Conservation (phyloP, 2,888 invertebrate genomes). For the Agonopterix alstromeriana region DNA sequence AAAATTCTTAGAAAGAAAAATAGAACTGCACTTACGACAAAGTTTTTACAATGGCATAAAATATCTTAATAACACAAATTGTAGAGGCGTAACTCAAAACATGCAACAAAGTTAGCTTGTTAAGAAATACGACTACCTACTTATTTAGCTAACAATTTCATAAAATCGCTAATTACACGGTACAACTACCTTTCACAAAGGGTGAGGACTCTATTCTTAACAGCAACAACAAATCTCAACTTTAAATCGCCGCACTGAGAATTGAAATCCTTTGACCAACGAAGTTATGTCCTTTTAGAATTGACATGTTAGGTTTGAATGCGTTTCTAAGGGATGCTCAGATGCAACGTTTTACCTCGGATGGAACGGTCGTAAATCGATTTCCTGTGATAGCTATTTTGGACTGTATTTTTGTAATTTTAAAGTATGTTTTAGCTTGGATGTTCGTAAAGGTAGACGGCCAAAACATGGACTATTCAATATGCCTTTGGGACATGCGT, state of each 20-base stretch:
- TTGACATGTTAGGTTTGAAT: constrained; percentile 36
- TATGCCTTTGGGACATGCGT: constrained; percentile 59
- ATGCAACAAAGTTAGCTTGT: constrained; percentile 30
- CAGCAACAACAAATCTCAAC: constrained; percentile 11
- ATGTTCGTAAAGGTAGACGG: constrained; percentile 9
- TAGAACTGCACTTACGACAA: constrained; percentile 3
- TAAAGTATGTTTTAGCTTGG: constrained; percentile 17
- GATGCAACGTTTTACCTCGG: constrained; percentile 45
- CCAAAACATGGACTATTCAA: constrained; percentile 11
- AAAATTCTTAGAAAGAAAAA: constrained; percentile 6
- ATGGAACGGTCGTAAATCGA: neutral
- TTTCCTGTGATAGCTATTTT: neutral
- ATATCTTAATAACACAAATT: constrained; percentile 21
- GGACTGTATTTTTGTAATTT: neutral
- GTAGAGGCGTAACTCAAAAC: constrained; percentile 22
- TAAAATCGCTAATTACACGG: constrained; percentile 71
- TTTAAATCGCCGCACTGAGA: constrained; percentile 18
- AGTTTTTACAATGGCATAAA: constrained; percentile 8
- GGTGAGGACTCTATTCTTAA: constrained; percentile 37
- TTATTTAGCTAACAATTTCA: constrained; percentile 70
- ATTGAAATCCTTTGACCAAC: constrained; percentile 12
- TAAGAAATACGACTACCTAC: constrained; percentile 29
- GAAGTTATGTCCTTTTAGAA: constrained; percentile 22
- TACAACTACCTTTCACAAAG: constrained; percentile 61
- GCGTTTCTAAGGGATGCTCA: constrained; percentile 71